phyloP scores from a whole-genome alignment of 1,140 invertebrate genomes.

The Trichomalopsis sarcophagae region DNA sequence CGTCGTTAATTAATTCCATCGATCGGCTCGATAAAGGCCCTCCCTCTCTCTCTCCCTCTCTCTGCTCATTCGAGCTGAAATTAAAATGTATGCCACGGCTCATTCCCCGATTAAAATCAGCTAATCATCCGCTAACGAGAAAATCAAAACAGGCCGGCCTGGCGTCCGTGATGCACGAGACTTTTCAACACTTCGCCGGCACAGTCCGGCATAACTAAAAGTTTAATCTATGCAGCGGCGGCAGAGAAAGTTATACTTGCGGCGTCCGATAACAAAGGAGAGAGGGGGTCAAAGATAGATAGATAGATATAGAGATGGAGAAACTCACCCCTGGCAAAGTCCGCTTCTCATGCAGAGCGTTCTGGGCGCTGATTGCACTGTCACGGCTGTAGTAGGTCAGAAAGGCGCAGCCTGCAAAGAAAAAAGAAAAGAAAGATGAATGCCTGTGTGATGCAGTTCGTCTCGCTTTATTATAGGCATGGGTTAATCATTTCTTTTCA shows the following conservation, averaged over 20 bases:
- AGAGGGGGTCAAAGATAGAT: background rate
- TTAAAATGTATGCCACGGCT: too few relatives aligned
- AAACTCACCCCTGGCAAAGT: slow-evolving; percentile 96
- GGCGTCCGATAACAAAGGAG: slow-evolving; percentile 26
- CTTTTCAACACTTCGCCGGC: slow-evolving; percentile 14
- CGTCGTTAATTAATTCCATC: too few relatives aligned
- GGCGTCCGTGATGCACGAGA: slow-evolving; percentile 6
- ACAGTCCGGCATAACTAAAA: slow-evolving; percentile 24
- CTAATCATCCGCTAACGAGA: too few relatives aligned
- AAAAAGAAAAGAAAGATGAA: slow-evolving; percentile 64
- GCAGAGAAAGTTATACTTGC: slow-evolving; percentile 39
- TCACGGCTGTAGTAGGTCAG: slow-evolving; percentile 97
- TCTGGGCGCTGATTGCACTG: slow-evolving; percentile 92
- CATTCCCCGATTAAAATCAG: too few relatives aligned
- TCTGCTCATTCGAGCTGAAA: too few relatives aligned
- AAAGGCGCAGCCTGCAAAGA: slow-evolving; percentile 93
- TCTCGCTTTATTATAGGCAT: background rate
- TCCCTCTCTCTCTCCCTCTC: too few relatives aligned
- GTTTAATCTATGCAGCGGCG: slow-evolving; percentile 37
- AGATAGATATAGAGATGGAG: background rate
- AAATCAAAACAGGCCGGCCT: too few relatives aligned
- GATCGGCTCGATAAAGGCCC: too few relatives aligned
- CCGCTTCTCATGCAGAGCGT: slow-evolving; percentile 96
- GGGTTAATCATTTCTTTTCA: background rate
- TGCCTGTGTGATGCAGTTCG: background rate